Evolutionary conservation across 2,113 vertebrate genomes (phyloP), one percentile per base, ranked within the genome.

Genomic region (Salvator merianae): DNA sequence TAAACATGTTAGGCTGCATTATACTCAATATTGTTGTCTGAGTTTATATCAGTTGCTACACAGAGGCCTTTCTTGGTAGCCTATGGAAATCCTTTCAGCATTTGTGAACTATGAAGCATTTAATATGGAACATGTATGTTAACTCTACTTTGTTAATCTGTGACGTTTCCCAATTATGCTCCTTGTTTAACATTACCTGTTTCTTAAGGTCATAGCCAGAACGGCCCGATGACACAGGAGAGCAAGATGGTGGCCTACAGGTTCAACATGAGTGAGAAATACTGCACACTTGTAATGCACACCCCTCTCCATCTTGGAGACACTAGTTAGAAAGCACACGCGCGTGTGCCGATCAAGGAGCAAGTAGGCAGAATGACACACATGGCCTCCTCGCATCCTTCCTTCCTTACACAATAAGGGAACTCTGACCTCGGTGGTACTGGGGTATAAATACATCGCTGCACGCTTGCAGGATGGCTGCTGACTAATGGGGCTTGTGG

Each of bases 271-370:
- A 36, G 5, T 59, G 7, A 30, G 9, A 24, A 22, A 1, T 10
- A 65, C 40, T 3, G 43, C 1, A n/a, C n/a, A n/a, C n/a, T n/a
- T n/a, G n/a, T n/a, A n/a, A n/a, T n/a, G n/a, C n/a, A 8, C 22
- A 7, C 16, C 34, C n/a, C 9, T 4, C 2, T n/a, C 32, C 43
- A 30, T 65, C 82, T 38, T n/a, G 14, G 68, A 32, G 47, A 32
- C 12, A 10, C 30, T 12, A 10, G 38, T 22, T 3, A 2, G 66
- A 12, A 71, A 34, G 47, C 40, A 16, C 66, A 84, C 26, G 66
- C 79, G 83, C 6, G 47, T 5, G 7, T 70, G 83, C 83, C 83
- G 63, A 34, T 79, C 83, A 84, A 72, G 69, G 66, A 32, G 28
- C 66, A 8, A 34, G 28, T 4, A 43, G 83, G 78, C 62, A 34